Conservation (phyloP, 1,140 invertebrate genomes). For the Armadillidium nasatum region DNA sequence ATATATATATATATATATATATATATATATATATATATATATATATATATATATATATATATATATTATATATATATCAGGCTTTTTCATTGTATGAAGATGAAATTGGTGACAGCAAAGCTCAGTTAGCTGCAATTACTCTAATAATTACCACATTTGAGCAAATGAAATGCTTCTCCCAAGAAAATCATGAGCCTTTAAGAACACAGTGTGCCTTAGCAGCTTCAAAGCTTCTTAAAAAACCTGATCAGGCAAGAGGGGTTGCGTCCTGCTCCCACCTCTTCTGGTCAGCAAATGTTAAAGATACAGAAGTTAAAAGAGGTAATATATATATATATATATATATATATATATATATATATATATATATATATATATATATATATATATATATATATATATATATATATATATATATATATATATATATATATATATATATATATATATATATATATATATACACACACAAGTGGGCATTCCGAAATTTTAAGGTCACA, state of each 20-base stretch:
- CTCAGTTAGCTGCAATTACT: constrained; percentile 91
- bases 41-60: too few relatives aligned
- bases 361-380: too few relatives aligned
- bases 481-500: too few relatives aligned
- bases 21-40: too few relatives aligned
- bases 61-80: too few relatives aligned
- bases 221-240: constrained; percentile 92
- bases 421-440: too few relatives aligned
- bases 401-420: too few relatives aligned
- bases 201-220: constrained; percentile 89
- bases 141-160: constrained; percentile 93
- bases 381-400: too few relatives aligned
- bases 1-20: too few relatives aligned
- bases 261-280: constrained; percentile 87
- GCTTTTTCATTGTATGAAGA: constrained; percentile 97
- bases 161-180: constrained; percentile 79
- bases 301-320: constrained; percentile 63
- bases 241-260: constrained; percentile 92
- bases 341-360: too few relatives aligned
- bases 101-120: constrained; percentile 96
- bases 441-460: too few relatives aligned
- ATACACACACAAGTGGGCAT: too few relatives aligned
- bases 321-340: constrained; percentile 55
- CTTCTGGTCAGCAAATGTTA: constrained; percentile 88
- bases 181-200: constrained; percentile 95